Conservation (phyloP, 1,140 invertebrate genomes). For the Philopotamus ludificatus region DNA sequence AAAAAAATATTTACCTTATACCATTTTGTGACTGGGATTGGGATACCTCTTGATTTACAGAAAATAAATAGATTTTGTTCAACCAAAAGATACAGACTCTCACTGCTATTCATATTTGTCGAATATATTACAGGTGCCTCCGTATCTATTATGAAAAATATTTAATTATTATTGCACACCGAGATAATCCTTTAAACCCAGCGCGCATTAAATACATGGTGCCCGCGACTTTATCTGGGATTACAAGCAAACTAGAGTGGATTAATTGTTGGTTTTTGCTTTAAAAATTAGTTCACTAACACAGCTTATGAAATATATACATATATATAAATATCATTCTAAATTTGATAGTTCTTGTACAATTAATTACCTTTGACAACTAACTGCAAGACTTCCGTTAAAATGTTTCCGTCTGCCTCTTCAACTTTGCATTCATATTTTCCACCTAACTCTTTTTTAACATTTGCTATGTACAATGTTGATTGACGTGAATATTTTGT, state of each 20-base stretch:
- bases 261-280: too few relatives aligned
- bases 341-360: too few relatives aligned
- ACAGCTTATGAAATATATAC: too few relatives aligned
- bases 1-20: conserved; percentile 45
- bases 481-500: conserved; percentile 31
- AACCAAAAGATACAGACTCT: conserved; percentile 37
- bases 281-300: too few relatives aligned
- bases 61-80: conserved; percentile 43
- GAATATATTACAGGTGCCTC: conserved; percentile 18
- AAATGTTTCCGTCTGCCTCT: too few relatives aligned
- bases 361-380: too few relatives aligned
- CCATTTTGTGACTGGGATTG: conserved; percentile 47
- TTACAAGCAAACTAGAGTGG: too few relatives aligned
- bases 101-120: conserved; percentile 37
- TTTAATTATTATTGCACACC: conserved; percentile 33
- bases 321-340: too few relatives aligned
- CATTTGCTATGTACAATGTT: conserved; percentile 33
- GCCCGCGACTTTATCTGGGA: too few relatives aligned
- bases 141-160: conserved; percentile 16
- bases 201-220: too few relatives aligned
- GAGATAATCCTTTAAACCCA: too few relatives aligned
- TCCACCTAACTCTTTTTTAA: conserved; percentile 36
- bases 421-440: conserved; percentile 44
- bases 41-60: conserved; percentile 46
- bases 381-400: too few relatives aligned